Percentiles rank a stretch among this genome's conserved stretches.
Conservation (phyloP, 1,140 invertebrate species). For the Brachionus rotundiformis region DNA sequence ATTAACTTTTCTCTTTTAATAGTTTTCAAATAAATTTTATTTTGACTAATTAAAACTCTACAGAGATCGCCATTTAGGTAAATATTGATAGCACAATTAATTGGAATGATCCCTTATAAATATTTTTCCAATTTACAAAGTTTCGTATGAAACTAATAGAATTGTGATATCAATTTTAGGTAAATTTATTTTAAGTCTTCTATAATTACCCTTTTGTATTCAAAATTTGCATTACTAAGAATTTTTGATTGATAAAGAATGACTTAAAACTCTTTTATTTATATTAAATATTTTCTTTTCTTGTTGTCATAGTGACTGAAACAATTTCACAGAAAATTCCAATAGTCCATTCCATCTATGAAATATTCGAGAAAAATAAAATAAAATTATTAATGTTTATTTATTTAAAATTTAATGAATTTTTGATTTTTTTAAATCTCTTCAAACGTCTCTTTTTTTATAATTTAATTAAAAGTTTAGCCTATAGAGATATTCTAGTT, state of each 20-base stretch:
- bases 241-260: conserved; percentile 36
- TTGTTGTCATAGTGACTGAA: background rate
- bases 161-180: background rate
- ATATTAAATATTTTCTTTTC: conserved; percentile 27
- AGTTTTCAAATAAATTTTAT: conserved; percentile 9
- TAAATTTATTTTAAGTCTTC: background rate
- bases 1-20: conserved; percentile 6
- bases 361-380: background rate
- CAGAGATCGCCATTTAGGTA: background rate
- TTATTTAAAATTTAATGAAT: conserved; percentile 23
- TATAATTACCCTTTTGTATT: conserved; percentile 23
- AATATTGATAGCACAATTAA: conserved; percentile 35
- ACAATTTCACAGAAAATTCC: conserved; percentile 13
- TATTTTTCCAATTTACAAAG: background rate
- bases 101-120: background rate
- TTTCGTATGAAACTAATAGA: conserved; percentile 13
- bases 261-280: conserved; percentile 41
- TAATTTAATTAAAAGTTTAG: background rate
- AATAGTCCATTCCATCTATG: background rate
- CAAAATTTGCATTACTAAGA: conserved; percentile 41
- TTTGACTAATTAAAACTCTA: background rate
- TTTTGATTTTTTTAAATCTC: background rate
- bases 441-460: background rate
- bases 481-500: background rate
- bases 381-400: conserved; percentile 17